Conservation (phyloP, 2,113 vertebrate species). For the Lethenteron camtschaticum region DNA sequence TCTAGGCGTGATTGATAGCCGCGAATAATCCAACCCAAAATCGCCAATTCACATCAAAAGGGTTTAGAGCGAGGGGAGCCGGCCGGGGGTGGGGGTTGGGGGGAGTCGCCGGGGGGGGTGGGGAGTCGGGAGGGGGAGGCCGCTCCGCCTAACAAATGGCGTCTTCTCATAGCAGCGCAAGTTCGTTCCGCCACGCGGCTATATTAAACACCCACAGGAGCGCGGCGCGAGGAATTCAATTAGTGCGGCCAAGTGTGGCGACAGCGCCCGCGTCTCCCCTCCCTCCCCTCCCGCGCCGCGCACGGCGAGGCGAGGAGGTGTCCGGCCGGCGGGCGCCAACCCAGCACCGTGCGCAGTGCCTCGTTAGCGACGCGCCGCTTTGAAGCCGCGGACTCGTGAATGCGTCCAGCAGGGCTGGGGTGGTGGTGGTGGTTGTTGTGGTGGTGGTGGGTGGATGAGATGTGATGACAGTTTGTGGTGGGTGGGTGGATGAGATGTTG, state of each 20-base stretch:
- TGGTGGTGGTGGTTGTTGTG: too few relatives aligned
- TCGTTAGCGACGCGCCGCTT: background rate
- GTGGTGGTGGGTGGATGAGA: too few relatives aligned
- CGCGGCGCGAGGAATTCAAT: background rate
- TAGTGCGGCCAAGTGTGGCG: background rate
- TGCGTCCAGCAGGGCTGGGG: background rate
- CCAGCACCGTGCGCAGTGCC: background rate
- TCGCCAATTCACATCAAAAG: constrained; percentile 5
- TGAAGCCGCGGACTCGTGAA: background rate
- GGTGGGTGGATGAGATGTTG: too few relatives aligned
- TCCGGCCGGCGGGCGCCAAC: background rate
- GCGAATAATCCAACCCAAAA: constrained; percentile 4
- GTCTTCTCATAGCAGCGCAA: background rate
- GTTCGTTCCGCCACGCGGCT: background rate
- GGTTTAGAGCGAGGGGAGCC: background rate
- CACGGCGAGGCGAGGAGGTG: background rate
- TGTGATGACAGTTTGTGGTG: too few relatives aligned
- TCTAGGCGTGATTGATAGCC: constrained; percentile 5
- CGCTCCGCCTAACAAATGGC: constrained; percentile 1
- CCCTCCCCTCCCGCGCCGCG: background rate
- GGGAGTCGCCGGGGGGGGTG: background rate
- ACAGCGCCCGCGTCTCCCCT: background rate
- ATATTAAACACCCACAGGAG: constrained; percentile 5
- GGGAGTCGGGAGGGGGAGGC: background rate
- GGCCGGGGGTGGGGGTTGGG: background rate